These are phyloP conservation scores for Elachura formosa DNA, from an alignment of 2,113 vertebrate species.

Conservation along the genomic window DNA sequence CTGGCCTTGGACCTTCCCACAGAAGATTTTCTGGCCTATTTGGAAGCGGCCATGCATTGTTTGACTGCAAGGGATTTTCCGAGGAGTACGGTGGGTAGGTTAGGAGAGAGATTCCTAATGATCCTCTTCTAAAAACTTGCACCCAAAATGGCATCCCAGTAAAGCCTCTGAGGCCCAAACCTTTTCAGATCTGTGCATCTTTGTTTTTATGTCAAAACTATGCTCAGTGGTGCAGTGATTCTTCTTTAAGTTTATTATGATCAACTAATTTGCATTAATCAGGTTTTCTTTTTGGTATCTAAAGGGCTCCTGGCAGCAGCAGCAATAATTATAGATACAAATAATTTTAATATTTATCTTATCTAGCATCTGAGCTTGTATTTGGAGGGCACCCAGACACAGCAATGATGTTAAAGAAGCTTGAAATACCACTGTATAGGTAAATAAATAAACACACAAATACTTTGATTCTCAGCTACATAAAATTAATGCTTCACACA, in stretches of 20 bases:
- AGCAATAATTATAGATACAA: constrained; percentile 10
- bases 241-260: neutral
- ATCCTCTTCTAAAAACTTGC: neutral
- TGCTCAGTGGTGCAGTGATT: neutral
- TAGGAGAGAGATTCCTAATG: fast-evolving
- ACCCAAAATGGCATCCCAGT: neutral
- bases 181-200: neutral
- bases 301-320: constrained; percentile 16
- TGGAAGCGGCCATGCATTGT: neutral
- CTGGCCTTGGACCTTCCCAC: neutral
- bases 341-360: constrained; percentile 53
- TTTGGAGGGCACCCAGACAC: constrained; percentile 40
- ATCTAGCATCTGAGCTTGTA: constrained; percentile 29
- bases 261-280: neutral
- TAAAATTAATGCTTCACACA: neutral
- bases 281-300: constrained; percentile 10
- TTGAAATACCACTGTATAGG: constrained; percentile 27
- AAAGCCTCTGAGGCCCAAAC: neutral
- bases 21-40: neutral
- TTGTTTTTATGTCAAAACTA: neutral
- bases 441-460: constrained; percentile 43
- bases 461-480: constrained; percentile 4
- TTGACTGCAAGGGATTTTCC: neutral
- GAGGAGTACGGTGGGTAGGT: neutral
- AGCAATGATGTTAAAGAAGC: neutral